These are phyloP conservation scores for Tenebrio molitor DNA, from an alignment of 1,140 invertebrate species.

Conservation along the genomic window DNA sequence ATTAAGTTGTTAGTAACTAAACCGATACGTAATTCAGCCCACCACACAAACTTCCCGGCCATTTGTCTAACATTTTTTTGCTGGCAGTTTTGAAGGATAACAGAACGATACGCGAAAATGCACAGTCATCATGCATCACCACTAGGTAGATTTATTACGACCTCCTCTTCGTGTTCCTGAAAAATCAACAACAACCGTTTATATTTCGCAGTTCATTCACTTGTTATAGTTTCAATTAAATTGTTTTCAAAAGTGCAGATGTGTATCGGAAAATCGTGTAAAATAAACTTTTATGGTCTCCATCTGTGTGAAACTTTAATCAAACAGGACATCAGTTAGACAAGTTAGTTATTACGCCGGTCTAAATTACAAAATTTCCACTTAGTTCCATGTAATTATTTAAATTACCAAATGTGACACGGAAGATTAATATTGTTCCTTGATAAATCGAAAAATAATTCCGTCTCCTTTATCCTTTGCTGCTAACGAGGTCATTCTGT, in stretches of 20 bases:
- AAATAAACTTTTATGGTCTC: too few relatives aligned
- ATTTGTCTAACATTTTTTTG: conserved; percentile 23
- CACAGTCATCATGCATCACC: not conserved
- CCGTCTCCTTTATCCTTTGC: conserved; percentile 10
- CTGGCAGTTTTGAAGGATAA: not conserved
- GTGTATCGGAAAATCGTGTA: too few relatives aligned
- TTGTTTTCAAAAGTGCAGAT: too few relatives aligned
- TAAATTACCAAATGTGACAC: conserved; percentile 15
- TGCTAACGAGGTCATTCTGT: conserved; percentile 28
- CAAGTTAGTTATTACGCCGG: conserved; percentile 8
- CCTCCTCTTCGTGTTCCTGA: not conserved
- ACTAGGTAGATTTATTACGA: conserved; percentile 12
- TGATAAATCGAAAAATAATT: conserved; percentile 40
- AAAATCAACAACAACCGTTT: conserved; percentile 7
- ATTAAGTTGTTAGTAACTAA: too few relatives aligned
- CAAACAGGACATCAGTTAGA: conserved; percentile 23
- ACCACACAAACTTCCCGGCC: not conserved
- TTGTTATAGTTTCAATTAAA: too few relatives aligned
- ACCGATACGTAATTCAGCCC: too few relatives aligned
- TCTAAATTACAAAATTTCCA: conserved; percentile 32
- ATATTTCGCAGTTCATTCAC: conserved; percentile 1
- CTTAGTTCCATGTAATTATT: not conserved
- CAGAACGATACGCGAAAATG: conserved; percentile 12
- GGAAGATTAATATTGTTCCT: conserved; percentile 19
- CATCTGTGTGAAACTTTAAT: conserved; percentile 14